Percentiles rank a stretch among this genome's conserved stretches.
phyloP scores from a whole-genome alignment of 2,797 vertebrate species.

The Phrynocephalus forsythii region DNA sequence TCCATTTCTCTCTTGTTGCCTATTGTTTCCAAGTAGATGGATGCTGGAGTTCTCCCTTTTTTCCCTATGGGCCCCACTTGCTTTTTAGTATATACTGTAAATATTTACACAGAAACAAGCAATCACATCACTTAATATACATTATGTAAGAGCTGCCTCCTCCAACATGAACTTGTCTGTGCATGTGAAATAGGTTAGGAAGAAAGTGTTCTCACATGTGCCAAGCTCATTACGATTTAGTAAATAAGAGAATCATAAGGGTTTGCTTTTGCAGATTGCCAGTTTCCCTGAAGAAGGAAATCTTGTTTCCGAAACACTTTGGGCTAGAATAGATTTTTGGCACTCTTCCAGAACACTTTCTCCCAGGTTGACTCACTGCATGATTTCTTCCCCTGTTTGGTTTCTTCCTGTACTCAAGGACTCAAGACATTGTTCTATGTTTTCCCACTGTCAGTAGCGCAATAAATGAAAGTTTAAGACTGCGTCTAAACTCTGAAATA shows the following conservation, averaged over 20 bases:
- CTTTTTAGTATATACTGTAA: neutral
- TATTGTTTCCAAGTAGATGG: neutral
- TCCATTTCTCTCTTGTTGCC: neutral
- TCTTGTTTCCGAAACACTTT: neutral
- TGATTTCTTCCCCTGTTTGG: neutral
- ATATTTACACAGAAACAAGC: neutral
- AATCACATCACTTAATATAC: neutral
- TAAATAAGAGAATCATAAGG: neutral
- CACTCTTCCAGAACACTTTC: neutral
- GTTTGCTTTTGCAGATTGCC: neutral
- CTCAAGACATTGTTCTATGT: neutral
- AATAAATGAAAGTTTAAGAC: neutral
- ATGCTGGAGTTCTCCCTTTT: neutral
- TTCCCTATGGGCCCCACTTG: neutral
- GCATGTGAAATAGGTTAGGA: neutral
- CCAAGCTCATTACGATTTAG: neutral
- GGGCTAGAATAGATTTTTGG: neutral
- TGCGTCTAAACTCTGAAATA: neutral
- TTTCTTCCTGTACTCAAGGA: neutral
- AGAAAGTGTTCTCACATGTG: neutral
- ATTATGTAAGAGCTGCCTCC: neutral
- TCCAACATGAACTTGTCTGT: neutral
- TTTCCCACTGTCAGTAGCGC: neutral
- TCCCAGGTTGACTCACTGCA: neutral
- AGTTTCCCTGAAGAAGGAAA: neutral